Evolutionary conservation across 2,113 vertebrate genomes (phyloP).

Genomic region (Sceloporus tristichus): DNA sequence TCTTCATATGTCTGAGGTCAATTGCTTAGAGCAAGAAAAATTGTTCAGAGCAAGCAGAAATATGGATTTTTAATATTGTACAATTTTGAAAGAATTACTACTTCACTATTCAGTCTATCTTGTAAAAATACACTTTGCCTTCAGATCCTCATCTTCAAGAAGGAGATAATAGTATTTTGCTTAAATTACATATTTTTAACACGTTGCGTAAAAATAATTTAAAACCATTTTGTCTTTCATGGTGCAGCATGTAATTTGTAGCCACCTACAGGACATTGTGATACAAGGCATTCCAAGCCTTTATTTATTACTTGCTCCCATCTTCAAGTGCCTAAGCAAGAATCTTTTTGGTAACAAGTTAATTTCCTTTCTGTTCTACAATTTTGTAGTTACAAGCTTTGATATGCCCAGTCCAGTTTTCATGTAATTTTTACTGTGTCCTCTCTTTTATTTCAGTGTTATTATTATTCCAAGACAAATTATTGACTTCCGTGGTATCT

Average conservation of each 20-base stretch:
- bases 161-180: not conserved
- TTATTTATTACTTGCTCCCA: slow-evolving; percentile 31
- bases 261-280: not conserved
- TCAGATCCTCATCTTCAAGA: slow-evolving; percentile 6
- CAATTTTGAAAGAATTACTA: not conserved
- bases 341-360: slow-evolving; percentile 25
- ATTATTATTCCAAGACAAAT: slow-evolving; percentile 45
- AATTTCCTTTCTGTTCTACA: slow-evolving; percentile 31
- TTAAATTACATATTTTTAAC: not conserved
- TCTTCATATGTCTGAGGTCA: not conserved
- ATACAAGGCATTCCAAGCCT: rapidly evolving
- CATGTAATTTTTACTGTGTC: not conserved
- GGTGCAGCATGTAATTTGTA: slow-evolving; percentile 45
- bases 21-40: not conserved
- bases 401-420: slow-evolving; percentile 8
- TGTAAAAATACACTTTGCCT: not conserved
- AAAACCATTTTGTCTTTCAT: slow-evolving; percentile 24
- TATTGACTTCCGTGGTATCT: not conserved
- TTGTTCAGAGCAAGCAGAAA: not conserved
- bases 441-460: not conserved
- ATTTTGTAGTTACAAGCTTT: slow-evolving; percentile 1
- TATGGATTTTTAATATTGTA: not conserved
- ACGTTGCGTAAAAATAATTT: slow-evolving; percentile 37
- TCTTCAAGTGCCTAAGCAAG: not conserved
- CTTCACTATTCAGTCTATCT: not conserved